These are phyloP conservation scores for Norana najaformis DNA, from an alignment of 2,888 invertebrate species.

Conservation along the genomic window DNA sequence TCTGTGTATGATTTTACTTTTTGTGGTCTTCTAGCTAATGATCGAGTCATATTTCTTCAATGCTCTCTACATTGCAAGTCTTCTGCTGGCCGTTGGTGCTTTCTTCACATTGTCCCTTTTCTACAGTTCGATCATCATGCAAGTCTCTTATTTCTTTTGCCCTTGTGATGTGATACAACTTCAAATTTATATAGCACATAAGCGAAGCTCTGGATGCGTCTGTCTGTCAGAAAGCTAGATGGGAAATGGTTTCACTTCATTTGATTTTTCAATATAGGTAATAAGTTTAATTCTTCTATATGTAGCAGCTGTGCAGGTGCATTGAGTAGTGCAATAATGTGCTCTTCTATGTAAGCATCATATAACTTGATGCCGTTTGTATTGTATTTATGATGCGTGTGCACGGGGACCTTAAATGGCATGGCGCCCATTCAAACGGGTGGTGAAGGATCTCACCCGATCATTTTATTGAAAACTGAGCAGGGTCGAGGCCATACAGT, in stretches of 20 bases:
- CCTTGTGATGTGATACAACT: background rate
- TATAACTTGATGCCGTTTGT: too few species aligned
- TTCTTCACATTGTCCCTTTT: constrained; percentile 49
- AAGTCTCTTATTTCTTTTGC: background rate
- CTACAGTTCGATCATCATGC: constrained; percentile 32
- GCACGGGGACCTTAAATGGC: too few species aligned
- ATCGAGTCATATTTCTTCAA: constrained; percentile 57
- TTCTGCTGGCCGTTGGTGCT: constrained; percentile 50
- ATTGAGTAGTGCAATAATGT: too few species aligned
- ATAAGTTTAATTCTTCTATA: too few species aligned
- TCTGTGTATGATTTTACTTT: background rate
- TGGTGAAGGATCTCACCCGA: too few species aligned
- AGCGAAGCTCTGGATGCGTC: background rate
- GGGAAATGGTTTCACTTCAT: background rate
- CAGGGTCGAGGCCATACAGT: too few species aligned
- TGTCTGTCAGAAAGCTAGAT: too few species aligned
- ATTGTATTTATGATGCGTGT: too few species aligned
- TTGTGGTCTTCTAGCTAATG: constrained; percentile 49
- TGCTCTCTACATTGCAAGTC: constrained; percentile 50
- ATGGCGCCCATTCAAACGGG: too few species aligned
- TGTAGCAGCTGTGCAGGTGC: too few species aligned
- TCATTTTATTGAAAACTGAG: too few species aligned
- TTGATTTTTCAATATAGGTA: background rate
- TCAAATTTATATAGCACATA: background rate
- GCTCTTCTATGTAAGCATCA: too few species aligned